These are phyloP conservation scores for Diphyllodes magnificus DNA, from an alignment of 2,113 vertebrate species.

Conservation along the genomic window DNA sequence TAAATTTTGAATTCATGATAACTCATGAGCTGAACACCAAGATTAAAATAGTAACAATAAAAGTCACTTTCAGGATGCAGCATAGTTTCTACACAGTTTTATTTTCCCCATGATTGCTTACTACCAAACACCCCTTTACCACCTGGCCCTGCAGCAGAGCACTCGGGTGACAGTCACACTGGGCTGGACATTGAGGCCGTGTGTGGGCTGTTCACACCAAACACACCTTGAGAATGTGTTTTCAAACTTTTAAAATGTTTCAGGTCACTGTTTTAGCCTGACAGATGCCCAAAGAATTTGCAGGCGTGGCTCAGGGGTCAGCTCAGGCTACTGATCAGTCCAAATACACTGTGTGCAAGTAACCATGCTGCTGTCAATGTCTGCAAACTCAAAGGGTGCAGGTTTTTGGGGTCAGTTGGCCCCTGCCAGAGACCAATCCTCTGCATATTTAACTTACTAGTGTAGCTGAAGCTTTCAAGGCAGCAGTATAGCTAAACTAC, in stretches of 20 bases:
- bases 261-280: not conserved
- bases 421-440: not conserved
- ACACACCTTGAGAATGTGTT: not conserved
- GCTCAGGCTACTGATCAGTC: fast-evolving
- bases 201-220: not conserved
- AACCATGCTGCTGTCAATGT: not conserved
- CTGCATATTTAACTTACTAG: not conserved
- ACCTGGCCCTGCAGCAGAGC: not conserved
- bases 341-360: fast-evolving
- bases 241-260: not conserved
- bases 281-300: not conserved
- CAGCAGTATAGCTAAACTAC: not conserved
- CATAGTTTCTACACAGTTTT: not conserved
- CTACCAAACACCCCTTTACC: not conserved
- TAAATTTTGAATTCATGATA: not conserved
- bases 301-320: not conserved
- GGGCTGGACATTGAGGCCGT: fast-evolving
- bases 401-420: not conserved
- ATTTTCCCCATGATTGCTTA: not conserved
- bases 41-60: not conserved
- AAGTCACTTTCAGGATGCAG: not conserved
- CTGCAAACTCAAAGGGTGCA: not conserved
- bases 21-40: not conserved
- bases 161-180: not conserved
- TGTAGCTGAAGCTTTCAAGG: not conserved